phyloP scores from a whole-genome alignment of 2,888 invertebrate genomes.

The Beris chalybata region DNA sequence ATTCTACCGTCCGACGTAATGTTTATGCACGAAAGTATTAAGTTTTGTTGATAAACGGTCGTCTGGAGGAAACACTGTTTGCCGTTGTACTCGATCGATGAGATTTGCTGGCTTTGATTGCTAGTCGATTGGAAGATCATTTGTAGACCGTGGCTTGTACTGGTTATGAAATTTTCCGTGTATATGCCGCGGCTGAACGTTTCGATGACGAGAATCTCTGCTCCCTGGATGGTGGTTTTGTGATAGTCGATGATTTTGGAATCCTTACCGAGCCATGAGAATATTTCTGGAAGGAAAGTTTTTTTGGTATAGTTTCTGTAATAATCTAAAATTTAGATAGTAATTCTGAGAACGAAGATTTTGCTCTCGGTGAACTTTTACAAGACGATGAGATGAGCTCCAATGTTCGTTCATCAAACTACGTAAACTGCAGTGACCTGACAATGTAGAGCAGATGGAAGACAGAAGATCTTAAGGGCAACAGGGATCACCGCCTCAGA shows the following conservation, averaged over 20 bases:
- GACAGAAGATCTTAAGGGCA: too few species aligned
- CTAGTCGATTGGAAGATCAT: slow-evolving; percentile 36
- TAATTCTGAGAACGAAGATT: too few species aligned
- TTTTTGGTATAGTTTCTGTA: not conserved
- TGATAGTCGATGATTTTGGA: slow-evolving; percentile 39
- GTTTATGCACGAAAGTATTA: slow-evolving; percentile 4
- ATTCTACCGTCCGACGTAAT: not conserved
- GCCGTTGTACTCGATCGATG: slow-evolving; percentile 2
- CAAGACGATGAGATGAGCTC: too few species aligned
- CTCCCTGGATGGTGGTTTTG: slow-evolving; percentile 38
- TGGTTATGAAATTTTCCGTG: slow-evolving; percentile 37
- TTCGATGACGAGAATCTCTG: slow-evolving; percentile 40
- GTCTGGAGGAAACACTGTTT: slow-evolving; percentile 13
- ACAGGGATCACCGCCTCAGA: too few species aligned
- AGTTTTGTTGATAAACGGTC: not conserved
- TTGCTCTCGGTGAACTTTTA: too few species aligned
- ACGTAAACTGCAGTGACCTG: too few species aligned
- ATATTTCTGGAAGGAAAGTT: slow-evolving; percentile 17
- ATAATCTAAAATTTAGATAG: too few species aligned
- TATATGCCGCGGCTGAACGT: slow-evolving; percentile 34
- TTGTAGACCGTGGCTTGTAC: slow-evolving; percentile 23
- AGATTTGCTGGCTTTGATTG: slow-evolving; percentile 30
- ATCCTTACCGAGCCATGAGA: slow-evolving; percentile 41
- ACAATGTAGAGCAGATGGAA: too few species aligned
- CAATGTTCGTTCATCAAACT: too few species aligned